phyloP scores from a whole-genome alignment of 1,140 invertebrate species.

The Drosophila virilis region DNA sequence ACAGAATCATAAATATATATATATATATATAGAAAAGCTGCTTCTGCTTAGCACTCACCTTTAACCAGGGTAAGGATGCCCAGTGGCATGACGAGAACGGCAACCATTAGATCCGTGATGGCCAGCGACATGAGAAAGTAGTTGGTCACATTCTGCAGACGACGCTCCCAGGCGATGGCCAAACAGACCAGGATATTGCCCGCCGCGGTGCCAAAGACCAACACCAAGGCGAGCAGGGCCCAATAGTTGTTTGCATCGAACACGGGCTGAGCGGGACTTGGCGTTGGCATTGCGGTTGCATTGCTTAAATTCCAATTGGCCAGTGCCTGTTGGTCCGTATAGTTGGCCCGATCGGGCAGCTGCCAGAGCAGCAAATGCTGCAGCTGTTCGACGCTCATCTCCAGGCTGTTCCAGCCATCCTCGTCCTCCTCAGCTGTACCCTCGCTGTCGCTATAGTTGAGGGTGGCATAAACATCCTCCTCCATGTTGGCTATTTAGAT shows the following conservation, averaged over 20 bases:
- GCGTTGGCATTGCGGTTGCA: conserved; percentile 14
- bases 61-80: conserved; percentile 91
- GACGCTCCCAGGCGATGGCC: conserved; percentile 94
- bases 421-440: conserved; percentile 22
- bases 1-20: background rate
- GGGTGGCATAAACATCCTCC: conserved; percentile 74
- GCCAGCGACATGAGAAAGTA: conserved; percentile 98
- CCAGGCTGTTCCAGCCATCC: conserved; percentile 51
- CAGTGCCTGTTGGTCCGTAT: conserved; percentile 33
- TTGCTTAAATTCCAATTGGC: conserved; percentile 57
- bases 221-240: conserved; percentile 90
- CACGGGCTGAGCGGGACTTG: conserved; percentile 17
- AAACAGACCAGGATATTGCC: conserved; percentile 97
- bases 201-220: conserved; percentile 94
- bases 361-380: conserved; percentile 53
- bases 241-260: conserved; percentile 88
- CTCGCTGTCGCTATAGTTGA: conserved; percentile 64
- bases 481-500: conserved; percentile 52
- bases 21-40: background rate
- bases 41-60: conserved; percentile 86
- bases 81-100: conserved; percentile 95
- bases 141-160: conserved; percentile 97
- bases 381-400: conserved; percentile 49
- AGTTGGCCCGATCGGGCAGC: conserved; percentile 29
- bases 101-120: conserved; percentile 97